A percentile compares a stretch with the other conserved stretches of the same genome.
These are phyloP conservation scores for Athene cunicularia DNA, from an alignment of 2,113 vertebrate species.

Conservation along the genomic window DNA sequence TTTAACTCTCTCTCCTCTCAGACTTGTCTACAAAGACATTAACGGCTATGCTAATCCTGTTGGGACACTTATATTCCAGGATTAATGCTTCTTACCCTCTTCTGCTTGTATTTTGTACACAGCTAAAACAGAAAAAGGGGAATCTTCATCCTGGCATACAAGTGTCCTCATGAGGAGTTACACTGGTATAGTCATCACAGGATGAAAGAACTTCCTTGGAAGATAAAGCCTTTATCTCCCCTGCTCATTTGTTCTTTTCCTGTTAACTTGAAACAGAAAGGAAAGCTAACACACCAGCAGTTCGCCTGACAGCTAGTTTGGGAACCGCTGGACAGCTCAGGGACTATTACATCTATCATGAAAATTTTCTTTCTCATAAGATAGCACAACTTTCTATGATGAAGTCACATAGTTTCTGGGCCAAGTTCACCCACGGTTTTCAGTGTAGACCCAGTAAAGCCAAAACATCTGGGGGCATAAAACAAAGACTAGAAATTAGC, in stretches of 20 bases:
- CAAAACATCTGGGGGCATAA: not conserved
- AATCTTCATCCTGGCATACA: not conserved
- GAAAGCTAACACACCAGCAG: not conserved
- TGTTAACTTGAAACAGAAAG: not conserved
- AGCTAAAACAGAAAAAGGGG: not conserved
- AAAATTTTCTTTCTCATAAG: not conserved
- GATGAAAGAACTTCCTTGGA: conserved; percentile 22
- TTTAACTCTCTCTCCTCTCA: not conserved
- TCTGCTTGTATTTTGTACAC: not conserved
- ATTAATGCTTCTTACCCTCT: not conserved
- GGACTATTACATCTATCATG: not conserved
- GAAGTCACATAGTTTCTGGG: not conserved
- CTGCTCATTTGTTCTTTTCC: conserved; percentile 11
- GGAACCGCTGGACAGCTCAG: not conserved
- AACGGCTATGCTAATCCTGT: not conserved
- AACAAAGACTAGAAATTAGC: not conserved
- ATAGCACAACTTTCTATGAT: not conserved
- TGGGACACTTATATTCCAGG: not conserved
- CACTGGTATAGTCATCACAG: not conserved
- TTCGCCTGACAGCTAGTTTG: not conserved
- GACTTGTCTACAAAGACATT: not conserved
- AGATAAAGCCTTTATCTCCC: conserved; percentile 29
- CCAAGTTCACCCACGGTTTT: not conserved
- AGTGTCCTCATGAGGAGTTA: not conserved
- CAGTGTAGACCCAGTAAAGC: not conserved